Percentiles rank a stretch among this genome's conserved stretches.
Conservation (phyloP, 2,888 invertebrate genomes). For the Eudasyphora cyanicolor region DNA sequence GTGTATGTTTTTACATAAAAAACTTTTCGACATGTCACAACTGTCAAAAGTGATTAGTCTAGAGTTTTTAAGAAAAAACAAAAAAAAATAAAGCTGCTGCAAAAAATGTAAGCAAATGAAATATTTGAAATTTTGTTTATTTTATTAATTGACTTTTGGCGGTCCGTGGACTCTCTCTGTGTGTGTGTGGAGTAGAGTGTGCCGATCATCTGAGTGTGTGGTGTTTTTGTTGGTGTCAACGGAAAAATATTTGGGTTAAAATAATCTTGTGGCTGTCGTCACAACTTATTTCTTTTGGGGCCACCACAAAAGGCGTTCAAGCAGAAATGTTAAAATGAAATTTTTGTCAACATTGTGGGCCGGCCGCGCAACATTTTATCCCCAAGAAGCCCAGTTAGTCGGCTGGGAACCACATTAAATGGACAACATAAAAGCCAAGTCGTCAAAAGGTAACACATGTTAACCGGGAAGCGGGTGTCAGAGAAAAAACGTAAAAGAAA, state of each 20-base stretch:
- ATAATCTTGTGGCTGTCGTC: conserved; percentile 38
- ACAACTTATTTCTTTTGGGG: not conserved
- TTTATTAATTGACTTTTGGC: conserved; percentile 64
- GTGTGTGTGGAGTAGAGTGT: not conserved
- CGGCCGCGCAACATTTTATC: conserved; percentile 1
- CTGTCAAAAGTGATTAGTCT: conserved; percentile 59
- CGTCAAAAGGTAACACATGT: conserved; percentile 53
- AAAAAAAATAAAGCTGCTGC: not conserved
- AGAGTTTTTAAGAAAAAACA: not conserved
- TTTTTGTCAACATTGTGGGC: conserved; percentile 48
- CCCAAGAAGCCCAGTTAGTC: not conserved
- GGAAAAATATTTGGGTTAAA: conserved; percentile 64
- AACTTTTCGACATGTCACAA: conserved; percentile 52
- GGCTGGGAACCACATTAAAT: conserved; percentile 29
- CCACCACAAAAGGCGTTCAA: conserved; percentile 58
- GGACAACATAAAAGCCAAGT: conserved; percentile 31
- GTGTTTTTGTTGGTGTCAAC: conserved; percentile 38
- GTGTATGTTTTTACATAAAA: conserved; percentile 72
- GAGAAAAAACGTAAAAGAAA: no score
- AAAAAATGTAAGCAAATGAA: conserved; percentile 17
- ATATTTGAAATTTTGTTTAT: conserved; percentile 55
- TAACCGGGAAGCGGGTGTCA: conserved; percentile 22
- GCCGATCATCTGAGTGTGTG: not conserved
- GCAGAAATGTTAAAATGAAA: conserved; percentile 57
- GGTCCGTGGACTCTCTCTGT: conserved; percentile 1